A percentile compares a stretch with the other conserved stretches of the same genome.
Evolutionary conservation across 2,888 invertebrate genomes (phyloP).

Genomic region (Lissonota sp.): DNA sequence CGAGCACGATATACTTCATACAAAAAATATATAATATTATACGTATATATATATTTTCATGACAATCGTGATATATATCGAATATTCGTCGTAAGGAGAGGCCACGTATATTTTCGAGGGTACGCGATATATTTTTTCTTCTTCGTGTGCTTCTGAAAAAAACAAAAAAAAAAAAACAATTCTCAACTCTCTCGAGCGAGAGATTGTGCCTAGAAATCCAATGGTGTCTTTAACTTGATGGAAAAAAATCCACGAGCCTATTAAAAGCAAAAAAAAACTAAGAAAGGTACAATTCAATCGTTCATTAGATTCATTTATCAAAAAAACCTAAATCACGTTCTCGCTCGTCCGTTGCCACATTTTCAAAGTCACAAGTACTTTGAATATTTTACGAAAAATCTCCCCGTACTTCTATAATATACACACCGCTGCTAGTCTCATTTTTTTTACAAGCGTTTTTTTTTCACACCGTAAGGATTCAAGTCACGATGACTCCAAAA

Average conservation of each 20-base stretch:
- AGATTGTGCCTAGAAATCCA: conserved; percentile 61
- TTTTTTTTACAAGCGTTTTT: conserved; percentile 47
- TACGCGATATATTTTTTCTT: conserved; percentile 20
- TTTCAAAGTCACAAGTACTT: conserved; percentile 41
- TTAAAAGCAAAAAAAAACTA: conserved; percentile 16
- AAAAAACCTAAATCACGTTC: conserved; percentile 31
- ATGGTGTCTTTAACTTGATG: conserved; percentile 57
- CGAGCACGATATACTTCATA: conserved; percentile 42
- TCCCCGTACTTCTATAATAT: conserved; percentile 47
- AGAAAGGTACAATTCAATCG: conserved; percentile 52
- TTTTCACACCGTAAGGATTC: conserved; percentile 11
- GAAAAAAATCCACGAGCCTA: conserved; percentile 21
- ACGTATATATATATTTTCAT: conserved; percentile 21
- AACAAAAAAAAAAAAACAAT: conserved; percentile 14
- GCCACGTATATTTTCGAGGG: conserved; percentile 38
- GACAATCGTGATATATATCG: conserved; percentile 47
- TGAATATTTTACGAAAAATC: conserved; percentile 36
- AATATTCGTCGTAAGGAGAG: conserved; percentile 16
- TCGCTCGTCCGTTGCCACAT: conserved; percentile 50
- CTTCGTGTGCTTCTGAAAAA: conserved; percentile 44
- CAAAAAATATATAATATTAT: not conserved
- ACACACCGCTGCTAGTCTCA: conserved; percentile 56
- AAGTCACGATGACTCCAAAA: conserved; percentile 6
- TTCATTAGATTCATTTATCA: conserved; percentile 45
- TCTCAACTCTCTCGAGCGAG: conserved; percentile 49